Evolutionary conservation across 2,797 vertebrate genomes (phyloP).

Genomic region (Labroides dimidiatus): DNA sequence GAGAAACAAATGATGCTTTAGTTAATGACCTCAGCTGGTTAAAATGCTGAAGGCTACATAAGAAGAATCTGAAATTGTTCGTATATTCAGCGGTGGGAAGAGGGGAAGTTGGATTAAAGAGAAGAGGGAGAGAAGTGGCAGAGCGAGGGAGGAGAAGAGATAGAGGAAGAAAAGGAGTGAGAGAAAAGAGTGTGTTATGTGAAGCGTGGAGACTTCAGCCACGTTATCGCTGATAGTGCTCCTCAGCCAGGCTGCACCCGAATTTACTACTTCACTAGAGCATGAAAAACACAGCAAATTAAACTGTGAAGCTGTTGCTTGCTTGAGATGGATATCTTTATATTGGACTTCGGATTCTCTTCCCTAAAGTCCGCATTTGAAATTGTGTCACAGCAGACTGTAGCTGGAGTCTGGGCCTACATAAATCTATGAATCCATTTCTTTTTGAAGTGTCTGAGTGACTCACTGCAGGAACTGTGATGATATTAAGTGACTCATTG

Average conservation of each 20-base stretch:
- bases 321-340: conserved; percentile 95
- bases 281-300: conserved; percentile 96
- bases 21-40: conserved; percentile 50
- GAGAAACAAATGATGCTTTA: conserved; percentile 57
- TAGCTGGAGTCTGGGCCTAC: conserved; percentile 63
- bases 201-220: conserved; percentile 93
- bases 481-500: conserved; percentile 48
- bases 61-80: conserved; percentile 48
- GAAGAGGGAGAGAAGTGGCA: conserved; percentile 44
- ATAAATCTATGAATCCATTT: conserved; percentile 74
- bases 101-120: conserved; percentile 59
- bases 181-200: conserved; percentile 79
- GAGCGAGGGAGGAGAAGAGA: conserved; percentile 65
- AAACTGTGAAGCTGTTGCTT: conserved; percentile 92
- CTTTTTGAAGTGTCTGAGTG: conserved; percentile 63
- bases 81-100: conserved; percentile 59
- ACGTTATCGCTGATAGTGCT: conserved; percentile 93
- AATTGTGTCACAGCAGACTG: conserved; percentile 81
- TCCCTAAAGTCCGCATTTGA: conserved; percentile 81
- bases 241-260: conserved; percentile 87
- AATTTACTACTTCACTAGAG: conserved; percentile 98
- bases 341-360: conserved; percentile 90
- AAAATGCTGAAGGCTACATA: conserved; percentile 45
- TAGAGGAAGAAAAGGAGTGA: conserved; percentile 69
- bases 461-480: conserved; percentile 59